Conservation (phyloP, 2,888 invertebrate species). For the Anagyrus pseudococci region DNA sequence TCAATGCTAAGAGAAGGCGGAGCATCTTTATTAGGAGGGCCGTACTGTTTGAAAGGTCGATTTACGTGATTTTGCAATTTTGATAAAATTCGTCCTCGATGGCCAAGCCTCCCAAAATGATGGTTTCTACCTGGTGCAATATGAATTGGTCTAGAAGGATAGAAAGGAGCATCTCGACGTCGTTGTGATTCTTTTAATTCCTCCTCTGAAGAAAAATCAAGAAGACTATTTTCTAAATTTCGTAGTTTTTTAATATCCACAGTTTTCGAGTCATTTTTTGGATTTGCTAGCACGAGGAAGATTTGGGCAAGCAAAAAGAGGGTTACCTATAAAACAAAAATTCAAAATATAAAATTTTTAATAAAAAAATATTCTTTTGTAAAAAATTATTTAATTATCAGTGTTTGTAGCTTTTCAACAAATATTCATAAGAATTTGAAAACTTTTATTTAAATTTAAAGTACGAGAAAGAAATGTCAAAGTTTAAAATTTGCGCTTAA, state of each 20-base stretch:
- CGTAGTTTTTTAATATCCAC: slow-evolving; percentile 13
- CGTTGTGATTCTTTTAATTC: slow-evolving; percentile 46
- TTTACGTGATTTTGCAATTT: slow-evolving; percentile 45
- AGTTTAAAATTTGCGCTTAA: too few species aligned
- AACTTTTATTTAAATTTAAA: too few species aligned
- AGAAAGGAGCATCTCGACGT: slow-evolving; percentile 53
- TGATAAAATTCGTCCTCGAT: slow-evolving; percentile 45
- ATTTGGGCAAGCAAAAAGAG: slow-evolving; percentile 41
- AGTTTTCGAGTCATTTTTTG: slow-evolving; percentile 34
- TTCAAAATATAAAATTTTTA: neutral
- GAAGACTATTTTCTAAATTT: slow-evolving; percentile 12
- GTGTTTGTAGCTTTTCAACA: too few species aligned
- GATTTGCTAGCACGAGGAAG: slow-evolving; percentile 30
- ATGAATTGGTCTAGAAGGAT: slow-evolving; percentile 45
- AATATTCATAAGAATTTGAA: too few species aligned
- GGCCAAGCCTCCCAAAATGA: slow-evolving; percentile 16
- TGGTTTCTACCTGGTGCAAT: slow-evolving; percentile 21
- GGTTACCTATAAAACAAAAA: slow-evolving; percentile 42
- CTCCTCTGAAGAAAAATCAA: slow-evolving; percentile 26
- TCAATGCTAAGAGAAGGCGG: slow-evolving; percentile 37
- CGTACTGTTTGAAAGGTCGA: slow-evolving; percentile 53
- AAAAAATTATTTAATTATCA: too few species aligned
- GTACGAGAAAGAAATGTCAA: too few species aligned
- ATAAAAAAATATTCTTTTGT: too few species aligned
- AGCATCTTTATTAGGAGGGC: slow-evolving; percentile 47